Evolutionary conservation across 2,113 vertebrate species (phyloP), one percentile per base, ranked within the genome.

Genomic region (Rhinopomastus cyanomelas): DNA sequence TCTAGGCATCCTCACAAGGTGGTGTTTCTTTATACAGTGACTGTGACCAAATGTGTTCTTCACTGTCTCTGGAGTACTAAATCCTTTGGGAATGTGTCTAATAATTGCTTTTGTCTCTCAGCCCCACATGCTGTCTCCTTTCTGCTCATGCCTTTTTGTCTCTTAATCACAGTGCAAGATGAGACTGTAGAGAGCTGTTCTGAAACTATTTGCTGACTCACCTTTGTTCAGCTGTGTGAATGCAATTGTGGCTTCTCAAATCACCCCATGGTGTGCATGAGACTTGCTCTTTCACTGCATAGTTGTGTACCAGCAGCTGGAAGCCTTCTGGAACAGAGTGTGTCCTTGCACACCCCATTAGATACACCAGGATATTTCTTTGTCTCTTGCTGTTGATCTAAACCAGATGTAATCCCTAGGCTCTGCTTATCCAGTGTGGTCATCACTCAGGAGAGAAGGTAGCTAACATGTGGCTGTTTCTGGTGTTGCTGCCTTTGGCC

Each of bases 171-270:
- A 67, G 39, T 78, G 61, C 46, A 46, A 25, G 36, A 85, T 89
- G 82, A 76, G 81, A n/a, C 23, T 7, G 3, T 48, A 68, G 6
- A n/a, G 37, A 19, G 6, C 36, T 81, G 25, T 75, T 79, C 27
- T 59, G 46, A 76, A 90, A 85, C 61, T 66, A 69, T 76, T 80
- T 90, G 52, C 72, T 91, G 56, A 77, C 72, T 91, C n/a, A 75
- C 48, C 22, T 85, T 57, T 51, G 34, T 79, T 89, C 87, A 92
- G 69, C 42, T 57, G 13, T 9, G 7, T 34, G 61, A 34, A 49
- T 73, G 57, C 67, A 60, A 76, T 73, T 30, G 12, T 76, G 27
- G 55, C 20, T 81, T 81, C 62, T 90, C 64, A 81, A 93, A 53
- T 76, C 51, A 19, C 34, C 13, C 11, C 27, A 26, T 32, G 25